Conservation (phyloP, 2,888 invertebrate genomes). For the Rhamphomyia laevipes region DNA sequence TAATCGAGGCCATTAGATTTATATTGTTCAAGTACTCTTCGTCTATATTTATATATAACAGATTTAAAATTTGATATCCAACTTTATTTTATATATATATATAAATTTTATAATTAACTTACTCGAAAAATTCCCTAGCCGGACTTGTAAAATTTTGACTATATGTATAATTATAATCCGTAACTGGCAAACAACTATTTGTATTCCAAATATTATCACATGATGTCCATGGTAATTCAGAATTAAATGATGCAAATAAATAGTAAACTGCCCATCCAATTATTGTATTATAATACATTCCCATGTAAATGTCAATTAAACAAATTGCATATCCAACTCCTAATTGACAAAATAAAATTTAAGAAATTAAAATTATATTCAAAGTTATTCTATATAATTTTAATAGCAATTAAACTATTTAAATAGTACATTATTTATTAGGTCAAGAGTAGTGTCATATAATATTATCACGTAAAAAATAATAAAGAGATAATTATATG, state of each 20-base stretch:
- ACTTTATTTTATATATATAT: neutral
- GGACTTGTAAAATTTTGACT: slow-evolving; percentile 50
- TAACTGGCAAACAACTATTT: slow-evolving; percentile 55
- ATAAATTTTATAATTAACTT: slow-evolving; percentile 33
- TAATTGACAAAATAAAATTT: slow-evolving; percentile 31
- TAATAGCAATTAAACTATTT: no score
- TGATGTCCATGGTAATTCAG: slow-evolving; percentile 74
- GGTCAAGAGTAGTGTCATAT: no score
- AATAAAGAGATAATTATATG: no score
- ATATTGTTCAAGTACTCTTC: slow-evolving; percentile 75
- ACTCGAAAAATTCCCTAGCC: slow-evolving; percentile 84
- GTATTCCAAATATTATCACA: slow-evolving; percentile 86
- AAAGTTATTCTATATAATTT: neutral
- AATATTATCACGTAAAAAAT: no score
- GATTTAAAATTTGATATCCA: neutral
- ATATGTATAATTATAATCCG: slow-evolving; percentile 43
- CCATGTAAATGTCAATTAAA: slow-evolving; percentile 88
- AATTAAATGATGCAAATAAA: slow-evolving; percentile 69
- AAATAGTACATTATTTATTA: no score
- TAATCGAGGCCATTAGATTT: slow-evolving; percentile 70
- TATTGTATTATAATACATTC: slow-evolving; percentile 95
- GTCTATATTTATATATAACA: slow-evolving; percentile 42
- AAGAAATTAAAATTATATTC: neutral
- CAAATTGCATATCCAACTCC: slow-evolving; percentile 95
- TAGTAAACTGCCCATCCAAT: slow-evolving; percentile 94